These are phyloP conservation scores for Scolopax bukidnonensis DNA, from an alignment of 2,797 vertebrate genomes.

Conservation along the genomic window DNA sequence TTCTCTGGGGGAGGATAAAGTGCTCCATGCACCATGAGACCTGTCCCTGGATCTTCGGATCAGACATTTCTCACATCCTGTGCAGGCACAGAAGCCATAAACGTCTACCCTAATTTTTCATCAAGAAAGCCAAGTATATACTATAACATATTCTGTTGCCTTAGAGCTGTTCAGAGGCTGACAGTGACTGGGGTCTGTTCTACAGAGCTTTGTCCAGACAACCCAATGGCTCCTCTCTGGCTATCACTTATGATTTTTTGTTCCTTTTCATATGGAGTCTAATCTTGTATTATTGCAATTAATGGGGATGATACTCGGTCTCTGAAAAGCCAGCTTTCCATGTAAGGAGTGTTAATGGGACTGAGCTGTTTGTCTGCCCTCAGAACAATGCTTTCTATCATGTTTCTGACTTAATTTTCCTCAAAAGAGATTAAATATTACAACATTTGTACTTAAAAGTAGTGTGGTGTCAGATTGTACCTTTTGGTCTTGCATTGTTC, in stretches of 20 bases:
- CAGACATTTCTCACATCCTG: background rate
- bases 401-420: background rate
- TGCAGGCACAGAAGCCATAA: background rate
- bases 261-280: background rate
- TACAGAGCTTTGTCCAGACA: background rate
- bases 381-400: background rate
- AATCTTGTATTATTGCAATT: background rate
- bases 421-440: background rate
- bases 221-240: background rate
- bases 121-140: background rate
- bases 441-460: background rate
- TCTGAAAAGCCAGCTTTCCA: background rate
- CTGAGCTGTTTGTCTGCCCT: background rate
- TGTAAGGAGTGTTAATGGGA: background rate
- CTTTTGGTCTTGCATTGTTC: background rate
- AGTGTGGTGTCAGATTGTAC: background rate
- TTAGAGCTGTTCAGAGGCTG: background rate
- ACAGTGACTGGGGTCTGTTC: background rate
- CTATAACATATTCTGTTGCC: background rate
- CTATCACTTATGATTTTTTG: background rate
- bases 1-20: background rate
- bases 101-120: background rate
- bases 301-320: background rate
- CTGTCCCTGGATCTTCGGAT: background rate
- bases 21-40: background rate